phyloP scores from a whole-genome alignment of 2,113 vertebrate species.

The Chinchilla lanigera region DNA sequence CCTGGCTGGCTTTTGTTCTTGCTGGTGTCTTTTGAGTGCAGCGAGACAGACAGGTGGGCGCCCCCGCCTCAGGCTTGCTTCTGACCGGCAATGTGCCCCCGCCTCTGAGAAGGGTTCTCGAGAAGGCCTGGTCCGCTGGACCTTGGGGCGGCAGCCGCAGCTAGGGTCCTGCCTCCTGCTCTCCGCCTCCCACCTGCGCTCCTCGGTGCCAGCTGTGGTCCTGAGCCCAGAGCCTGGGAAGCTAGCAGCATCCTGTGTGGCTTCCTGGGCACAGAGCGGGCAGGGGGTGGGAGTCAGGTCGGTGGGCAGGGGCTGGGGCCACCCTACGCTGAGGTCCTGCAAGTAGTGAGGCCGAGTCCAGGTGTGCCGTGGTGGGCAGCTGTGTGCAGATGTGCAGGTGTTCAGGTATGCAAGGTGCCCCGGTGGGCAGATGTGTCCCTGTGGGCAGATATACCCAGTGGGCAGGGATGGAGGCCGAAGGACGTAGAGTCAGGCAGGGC shows the following conservation, averaged over 20 bases:
- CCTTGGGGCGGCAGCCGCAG: fast-evolving
- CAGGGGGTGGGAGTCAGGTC: fast-evolving
- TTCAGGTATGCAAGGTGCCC: not conserved
- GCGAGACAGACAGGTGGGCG: fast-evolving
- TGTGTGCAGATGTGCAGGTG: not conserved
- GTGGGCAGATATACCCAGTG: not conserved
- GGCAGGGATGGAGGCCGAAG: not conserved
- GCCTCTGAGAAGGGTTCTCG: fast-evolving
- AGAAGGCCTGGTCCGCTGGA: not conserved
- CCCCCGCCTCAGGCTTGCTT: not conserved
- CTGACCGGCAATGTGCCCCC: too few species aligned
- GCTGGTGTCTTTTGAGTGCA: not conserved
- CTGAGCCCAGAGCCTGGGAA: not conserved
- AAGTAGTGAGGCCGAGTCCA: not conserved
- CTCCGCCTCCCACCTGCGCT: not conserved
- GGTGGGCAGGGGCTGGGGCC: too few species aligned
- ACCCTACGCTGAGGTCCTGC: not conserved
- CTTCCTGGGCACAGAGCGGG: not conserved
- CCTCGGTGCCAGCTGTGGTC: fast-evolving
- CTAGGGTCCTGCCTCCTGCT: fast-evolving
- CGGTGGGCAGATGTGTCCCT: not conserved
- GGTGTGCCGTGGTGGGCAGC: not conserved
- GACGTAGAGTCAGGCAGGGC: not conserved
- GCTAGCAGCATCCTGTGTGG: not conserved
- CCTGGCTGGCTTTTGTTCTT: not conserved